Percentiles rank a stretch among this genome's conserved stretches.
phyloP scores from a whole-genome alignment of 1,140 invertebrate genomes.

The Archivesica marissinica region DNA sequence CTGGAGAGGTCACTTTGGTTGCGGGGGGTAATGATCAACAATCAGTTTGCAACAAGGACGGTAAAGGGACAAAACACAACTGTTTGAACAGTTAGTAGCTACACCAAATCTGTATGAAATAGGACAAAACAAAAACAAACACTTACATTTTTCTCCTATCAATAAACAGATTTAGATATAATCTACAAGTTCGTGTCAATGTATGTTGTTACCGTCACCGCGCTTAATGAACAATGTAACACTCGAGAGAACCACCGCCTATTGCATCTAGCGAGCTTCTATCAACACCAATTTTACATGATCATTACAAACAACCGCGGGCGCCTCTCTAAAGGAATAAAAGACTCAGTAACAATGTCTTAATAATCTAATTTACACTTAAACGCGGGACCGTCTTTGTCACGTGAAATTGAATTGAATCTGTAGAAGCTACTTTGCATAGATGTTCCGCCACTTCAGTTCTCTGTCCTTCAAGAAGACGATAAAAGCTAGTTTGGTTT shows the following conservation, averaged over 20 bases:
- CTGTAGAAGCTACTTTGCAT: constrained; percentile 28
- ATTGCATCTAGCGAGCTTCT: constrained; percentile 8
- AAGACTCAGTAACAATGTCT: constrained; percentile 30
- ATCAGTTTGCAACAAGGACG: no score
- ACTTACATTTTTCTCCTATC: not conserved
- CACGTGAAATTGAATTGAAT: constrained; percentile 59
- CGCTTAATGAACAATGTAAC: not conserved
- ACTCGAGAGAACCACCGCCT: not conserved
- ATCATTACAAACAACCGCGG: constrained; percentile 41
- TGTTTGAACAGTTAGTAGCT: no score
- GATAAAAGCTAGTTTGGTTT: constrained; percentile 1
- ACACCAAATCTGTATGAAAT: no score
- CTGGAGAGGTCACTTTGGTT: no score
- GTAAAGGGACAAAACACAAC: no score
- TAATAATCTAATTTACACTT: constrained; percentile 53
- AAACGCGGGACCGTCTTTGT: constrained; percentile 44
- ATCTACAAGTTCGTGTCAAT: not conserved
- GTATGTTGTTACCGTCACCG: not conserved
- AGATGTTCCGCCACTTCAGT: constrained; percentile 9
- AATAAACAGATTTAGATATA: not conserved
- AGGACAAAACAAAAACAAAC: no score
- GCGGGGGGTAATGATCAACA: no score
- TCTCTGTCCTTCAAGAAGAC: not conserved
- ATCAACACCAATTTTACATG: constrained; percentile 40
- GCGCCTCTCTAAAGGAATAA: constrained; percentile 53